Conservation (phyloP, 2,113 vertebrate genomes). For the Gallinago media region DNA sequence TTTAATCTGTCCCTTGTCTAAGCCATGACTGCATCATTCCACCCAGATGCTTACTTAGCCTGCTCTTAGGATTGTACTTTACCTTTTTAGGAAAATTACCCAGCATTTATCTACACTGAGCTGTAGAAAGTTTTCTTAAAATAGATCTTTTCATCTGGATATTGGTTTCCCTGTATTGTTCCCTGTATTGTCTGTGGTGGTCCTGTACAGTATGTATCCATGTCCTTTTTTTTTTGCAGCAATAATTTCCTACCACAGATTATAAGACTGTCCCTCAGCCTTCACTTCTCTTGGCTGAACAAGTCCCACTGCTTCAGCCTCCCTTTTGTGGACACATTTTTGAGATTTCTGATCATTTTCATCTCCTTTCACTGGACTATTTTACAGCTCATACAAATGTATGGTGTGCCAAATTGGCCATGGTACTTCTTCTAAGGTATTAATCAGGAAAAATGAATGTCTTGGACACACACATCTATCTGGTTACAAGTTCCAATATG, state of each 20-base stretch:
- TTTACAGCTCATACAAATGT: not conserved
- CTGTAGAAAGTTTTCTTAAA: not conserved
- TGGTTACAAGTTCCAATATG: not conserved
- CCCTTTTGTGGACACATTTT: not conserved
- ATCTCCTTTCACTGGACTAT: not conserved
- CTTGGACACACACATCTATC: not conserved
- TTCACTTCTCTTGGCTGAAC: not conserved
- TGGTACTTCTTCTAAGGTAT: not conserved
- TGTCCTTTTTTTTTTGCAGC: rapidly evolving
- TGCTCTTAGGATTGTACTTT: not conserved
- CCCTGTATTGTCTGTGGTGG: not conserved
- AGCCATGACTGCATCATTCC: not conserved
- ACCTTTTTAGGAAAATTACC: not conserved
- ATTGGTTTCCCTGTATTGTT: not conserved
- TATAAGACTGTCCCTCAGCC: not conserved
- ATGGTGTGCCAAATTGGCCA: not conserved
- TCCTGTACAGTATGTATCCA: not conserved
- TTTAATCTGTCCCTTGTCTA: not conserved
- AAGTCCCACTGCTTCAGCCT: not conserved
- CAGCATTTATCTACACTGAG: not conserved
- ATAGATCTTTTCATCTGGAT: not conserved
- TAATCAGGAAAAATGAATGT: not conserved
- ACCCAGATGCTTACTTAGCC: not conserved
- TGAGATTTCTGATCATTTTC: not conserved
- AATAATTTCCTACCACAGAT: not conserved